Evolutionary conservation across 1,140 invertebrate genomes (phyloP).

Genomic region (Procambarus virginalis): DNA sequence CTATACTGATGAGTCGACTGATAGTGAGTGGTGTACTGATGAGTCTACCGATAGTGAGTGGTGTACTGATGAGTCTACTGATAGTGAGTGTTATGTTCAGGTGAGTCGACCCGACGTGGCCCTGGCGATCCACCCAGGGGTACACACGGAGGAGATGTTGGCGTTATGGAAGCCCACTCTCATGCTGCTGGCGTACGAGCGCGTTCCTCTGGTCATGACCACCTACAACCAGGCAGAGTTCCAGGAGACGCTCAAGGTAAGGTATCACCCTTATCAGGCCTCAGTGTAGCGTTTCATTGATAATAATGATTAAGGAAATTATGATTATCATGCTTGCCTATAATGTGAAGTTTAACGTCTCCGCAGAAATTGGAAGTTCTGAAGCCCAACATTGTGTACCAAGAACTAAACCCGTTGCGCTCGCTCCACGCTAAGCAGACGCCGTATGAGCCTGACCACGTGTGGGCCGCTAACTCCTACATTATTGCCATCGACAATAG

Average conservation of each 20-base stretch:
- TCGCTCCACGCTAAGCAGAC: conserved; percentile 62
- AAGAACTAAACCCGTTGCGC: conserved; percentile 47
- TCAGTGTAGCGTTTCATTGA: no score
- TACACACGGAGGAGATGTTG: conserved; percentile 62
- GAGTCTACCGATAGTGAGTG: background rate
- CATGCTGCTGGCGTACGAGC: conserved; percentile 38
- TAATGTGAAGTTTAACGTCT: background rate
- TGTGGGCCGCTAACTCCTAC: conserved; percentile 62
- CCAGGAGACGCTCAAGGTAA: conserved; percentile 54
- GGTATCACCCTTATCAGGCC: no score
- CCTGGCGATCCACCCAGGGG: conserved; percentile 65
- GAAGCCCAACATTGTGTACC: conserved; percentile 20
- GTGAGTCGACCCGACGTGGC: conserved; percentile 54
- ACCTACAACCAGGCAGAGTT: conserved; percentile 64
- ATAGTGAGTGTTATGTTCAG: conserved; percentile 13
- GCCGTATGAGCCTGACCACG: conserved; percentile 65
- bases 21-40: background rate
- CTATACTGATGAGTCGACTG: background rate
- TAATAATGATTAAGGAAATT: no score
- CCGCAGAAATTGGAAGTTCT: conserved; percentile 35
- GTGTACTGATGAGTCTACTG: background rate
- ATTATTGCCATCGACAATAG: conserved; percentile 48
- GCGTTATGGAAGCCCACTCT: conserved; percentile 65
- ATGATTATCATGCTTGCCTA: no score
- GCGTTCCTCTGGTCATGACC: conserved; percentile 50